Evolutionary conservation across 1,140 invertebrate genomes (phyloP).

Genomic region (Charaxes varanes): DNA sequence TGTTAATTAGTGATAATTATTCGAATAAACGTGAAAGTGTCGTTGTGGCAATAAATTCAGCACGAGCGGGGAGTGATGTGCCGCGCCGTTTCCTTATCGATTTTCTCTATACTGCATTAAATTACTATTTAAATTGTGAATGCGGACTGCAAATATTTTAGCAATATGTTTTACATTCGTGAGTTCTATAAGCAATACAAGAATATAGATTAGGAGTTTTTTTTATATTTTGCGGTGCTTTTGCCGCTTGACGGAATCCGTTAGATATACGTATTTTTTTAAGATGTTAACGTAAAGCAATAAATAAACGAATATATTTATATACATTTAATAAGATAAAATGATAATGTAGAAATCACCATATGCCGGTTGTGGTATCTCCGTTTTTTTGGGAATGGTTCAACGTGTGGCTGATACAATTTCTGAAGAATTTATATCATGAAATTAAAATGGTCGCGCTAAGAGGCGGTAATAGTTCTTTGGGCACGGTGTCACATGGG

Average conservation of each 20-base stretch:
- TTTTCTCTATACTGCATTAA: constrained; percentile 71
- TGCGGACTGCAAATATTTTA: constrained; percentile 53
- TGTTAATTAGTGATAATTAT: constrained; percentile 19
- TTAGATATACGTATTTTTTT: constrained; percentile 11
- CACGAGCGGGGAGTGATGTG: constrained; percentile 40
- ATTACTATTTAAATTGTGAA: constrained; percentile 63
- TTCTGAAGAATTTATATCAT: constrained; percentile 64
- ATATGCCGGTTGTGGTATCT: constrained; percentile 53
- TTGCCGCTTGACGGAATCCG: constrained; percentile 7
- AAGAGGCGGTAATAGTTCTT: constrained; percentile 48
- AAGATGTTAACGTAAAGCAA: constrained; percentile 18
- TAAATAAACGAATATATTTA: constrained; percentile 12
- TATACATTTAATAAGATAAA: constrained; percentile 25
- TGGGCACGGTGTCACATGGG: constrained; percentile 37
- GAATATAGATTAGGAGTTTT: constrained; percentile 11
- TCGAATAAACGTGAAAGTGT: constrained; percentile 36
- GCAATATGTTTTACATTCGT: constrained; percentile 37
- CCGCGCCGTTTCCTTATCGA: constrained; percentile 65
- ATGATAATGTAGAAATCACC: constrained; percentile 29
- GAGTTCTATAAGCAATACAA: constrained; percentile 22
- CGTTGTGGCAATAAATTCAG: constrained; percentile 35
- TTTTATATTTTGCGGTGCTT: constrained; percentile 16
- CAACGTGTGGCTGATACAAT: constrained; percentile 59
- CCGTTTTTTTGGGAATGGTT: constrained; percentile 66
- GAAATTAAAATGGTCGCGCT: constrained; percentile 65